phyloP scores from a whole-genome alignment of 2,888 invertebrate genomes.

The Malachius bipustulatus region DNA sequence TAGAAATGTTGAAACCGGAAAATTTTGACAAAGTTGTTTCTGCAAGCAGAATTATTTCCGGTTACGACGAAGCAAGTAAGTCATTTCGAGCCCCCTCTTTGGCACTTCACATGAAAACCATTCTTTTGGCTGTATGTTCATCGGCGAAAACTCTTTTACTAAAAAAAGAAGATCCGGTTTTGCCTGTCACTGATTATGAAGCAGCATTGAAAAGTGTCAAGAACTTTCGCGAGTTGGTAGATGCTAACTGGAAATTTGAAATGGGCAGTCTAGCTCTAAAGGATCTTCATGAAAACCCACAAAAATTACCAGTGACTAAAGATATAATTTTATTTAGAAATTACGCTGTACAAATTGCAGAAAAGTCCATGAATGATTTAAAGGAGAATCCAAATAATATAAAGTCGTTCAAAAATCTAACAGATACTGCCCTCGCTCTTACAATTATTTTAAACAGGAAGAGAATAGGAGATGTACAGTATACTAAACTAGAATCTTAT shows the following conservation, averaged over 20 bases:
- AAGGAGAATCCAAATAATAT: conserved; percentile 14
- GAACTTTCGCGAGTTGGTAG: conserved; percentile 16
- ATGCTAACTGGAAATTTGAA: conserved; percentile 18
- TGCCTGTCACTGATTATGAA: conserved; percentile 14
- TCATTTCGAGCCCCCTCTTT: conserved; percentile 19
- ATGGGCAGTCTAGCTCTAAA: conserved; percentile 19
- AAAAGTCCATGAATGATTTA: conserved; percentile 12
- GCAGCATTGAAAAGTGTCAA: conserved; percentile 15
- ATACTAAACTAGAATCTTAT: conserved; percentile 18
- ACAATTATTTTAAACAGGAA: conserved; percentile 20
- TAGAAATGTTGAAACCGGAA: conserved; percentile 12
- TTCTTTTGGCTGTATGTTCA: conserved; percentile 10
- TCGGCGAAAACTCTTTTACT: conserved; percentile 11
- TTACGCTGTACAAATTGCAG: conserved; percentile 16
- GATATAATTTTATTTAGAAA: conserved; percentile 20
- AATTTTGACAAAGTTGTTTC: conserved; percentile 16
- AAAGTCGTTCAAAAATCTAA: conserved; percentile 17
- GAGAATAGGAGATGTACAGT: conserved; percentile 23
- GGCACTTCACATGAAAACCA: conserved; percentile 19
- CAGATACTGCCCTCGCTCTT: conserved; percentile 18
- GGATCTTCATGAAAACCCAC: conserved; percentile 19
- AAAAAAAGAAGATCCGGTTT: conserved; percentile 16
- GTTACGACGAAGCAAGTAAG: conserved; percentile 16
- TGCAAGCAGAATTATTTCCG: conserved; percentile 15
- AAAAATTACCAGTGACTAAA: conserved; percentile 18